Percentiles rank a stretch among this genome's conserved stretches.
Evolutionary conservation across 2,888 invertebrate genomes (phyloP).

Genomic region (Dromius quadrimaculatus): DNA sequence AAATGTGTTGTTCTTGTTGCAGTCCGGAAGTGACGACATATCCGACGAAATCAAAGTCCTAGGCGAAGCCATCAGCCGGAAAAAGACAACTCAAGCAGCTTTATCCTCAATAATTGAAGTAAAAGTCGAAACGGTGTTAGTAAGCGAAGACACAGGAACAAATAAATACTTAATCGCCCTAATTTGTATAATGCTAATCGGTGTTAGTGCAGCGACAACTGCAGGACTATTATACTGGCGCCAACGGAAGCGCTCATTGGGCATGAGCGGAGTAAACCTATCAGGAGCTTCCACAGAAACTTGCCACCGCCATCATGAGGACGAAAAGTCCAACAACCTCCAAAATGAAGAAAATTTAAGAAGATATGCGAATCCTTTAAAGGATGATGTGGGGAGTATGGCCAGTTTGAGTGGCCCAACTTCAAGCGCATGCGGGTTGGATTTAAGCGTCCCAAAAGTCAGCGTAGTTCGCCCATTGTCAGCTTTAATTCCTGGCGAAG

Average conservation of each 20-base stretch:
- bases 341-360: conserved; percentile 92
- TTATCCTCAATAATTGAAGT: conserved; percentile 82
- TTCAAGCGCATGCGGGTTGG: conserved; percentile 61
- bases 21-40: conserved; percentile 71
- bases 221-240: conserved; percentile 71
- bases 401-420: conserved; percentile 66
- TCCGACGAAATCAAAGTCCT: conserved; percentile 72
- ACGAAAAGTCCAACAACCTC: conserved; percentile 90
- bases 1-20: conserved; percentile 58
- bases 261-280: conserved; percentile 69
- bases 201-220: conserved; percentile 63
- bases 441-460: conserved; percentile 68
- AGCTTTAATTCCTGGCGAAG: conserved; percentile 66
- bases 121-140: conserved; percentile 79
- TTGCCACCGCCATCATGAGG: conserved; percentile 78
- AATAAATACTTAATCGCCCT: conserved; percentile 67
- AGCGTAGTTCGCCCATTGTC: conserved; percentile 66
- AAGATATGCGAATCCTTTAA: conserved; percentile 65
- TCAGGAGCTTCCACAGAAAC: conserved; percentile 71
- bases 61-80: conserved; percentile 75
- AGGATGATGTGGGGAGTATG: conserved; percentile 69
- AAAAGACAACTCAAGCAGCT: conserved; percentile 72
- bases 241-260: conserved; percentile 69
- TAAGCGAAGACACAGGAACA: conserved; percentile 70
- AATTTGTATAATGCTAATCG: conserved; percentile 66